Evolutionary conservation across 2,113 vertebrate species (phyloP).

Genomic region (Lophura nycthemera): DNA sequence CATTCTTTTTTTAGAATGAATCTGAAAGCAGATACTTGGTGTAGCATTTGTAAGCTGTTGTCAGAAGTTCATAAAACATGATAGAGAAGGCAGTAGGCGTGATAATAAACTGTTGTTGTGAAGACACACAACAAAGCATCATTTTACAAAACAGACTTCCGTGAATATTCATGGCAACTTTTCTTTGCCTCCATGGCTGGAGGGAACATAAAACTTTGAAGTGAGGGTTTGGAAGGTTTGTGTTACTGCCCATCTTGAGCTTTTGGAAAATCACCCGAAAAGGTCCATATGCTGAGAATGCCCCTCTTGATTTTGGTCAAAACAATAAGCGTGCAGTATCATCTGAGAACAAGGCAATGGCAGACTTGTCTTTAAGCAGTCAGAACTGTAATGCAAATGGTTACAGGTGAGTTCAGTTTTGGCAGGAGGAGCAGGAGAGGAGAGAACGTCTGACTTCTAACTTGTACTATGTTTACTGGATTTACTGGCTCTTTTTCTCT

Average conservation of each 20-base stretch:
- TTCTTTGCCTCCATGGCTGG: conserved; percentile 35
- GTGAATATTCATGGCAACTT: conserved; percentile 44
- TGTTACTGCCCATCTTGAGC: conserved; percentile 58
- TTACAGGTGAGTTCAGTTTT: conserved; percentile 59
- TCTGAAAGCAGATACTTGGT: conserved; percentile 66
- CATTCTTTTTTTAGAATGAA: conserved; percentile 56
- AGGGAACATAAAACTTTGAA: conserved; percentile 33
- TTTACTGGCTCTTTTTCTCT: conserved; percentile 87
- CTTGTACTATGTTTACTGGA: conserved; percentile 84
- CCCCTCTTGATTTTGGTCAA: conserved; percentile 73
- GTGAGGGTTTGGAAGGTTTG: conserved; percentile 46
- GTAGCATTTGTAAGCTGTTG: conserved; percentile 34
- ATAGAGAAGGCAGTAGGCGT: conserved; percentile 32
- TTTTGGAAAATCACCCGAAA: conserved; percentile 60
- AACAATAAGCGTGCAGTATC: conserved; percentile 62
- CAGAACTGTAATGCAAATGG: conserved; percentile 72
- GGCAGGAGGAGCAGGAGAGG: conserved; percentile 14
- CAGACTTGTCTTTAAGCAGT: conserved; percentile 76
- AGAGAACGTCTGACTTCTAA: conserved; percentile 75
- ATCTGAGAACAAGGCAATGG: conserved; percentile 74
- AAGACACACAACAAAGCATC: conserved; percentile 63
- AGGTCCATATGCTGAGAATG: conserved; percentile 71
- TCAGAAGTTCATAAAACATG: conserved; percentile 34
- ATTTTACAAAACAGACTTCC: conserved; percentile 64
- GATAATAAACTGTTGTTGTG: conserved; percentile 48